phyloP scores from a whole-genome alignment of 92 coral and sea anemone species.

The Porites evermanni region DNA sequence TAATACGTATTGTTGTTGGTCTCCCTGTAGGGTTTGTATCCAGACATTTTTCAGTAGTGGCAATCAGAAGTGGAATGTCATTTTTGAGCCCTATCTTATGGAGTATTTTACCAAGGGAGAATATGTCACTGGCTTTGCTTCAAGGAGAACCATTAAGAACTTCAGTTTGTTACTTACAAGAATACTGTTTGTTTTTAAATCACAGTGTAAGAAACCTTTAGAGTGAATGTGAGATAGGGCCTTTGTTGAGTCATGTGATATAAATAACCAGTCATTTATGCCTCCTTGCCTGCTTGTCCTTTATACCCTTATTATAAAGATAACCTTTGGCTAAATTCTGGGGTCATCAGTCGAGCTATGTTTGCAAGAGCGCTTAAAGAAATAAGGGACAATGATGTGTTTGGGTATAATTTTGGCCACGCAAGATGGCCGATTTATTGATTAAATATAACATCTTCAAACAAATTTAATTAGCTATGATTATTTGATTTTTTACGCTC shows the following conservation, averaged over 20 bases:
- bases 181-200: conserved; percentile 6
- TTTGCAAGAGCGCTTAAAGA: too few relatives aligned
- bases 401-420: too few relatives aligned
- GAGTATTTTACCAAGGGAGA: conserved; percentile 34
- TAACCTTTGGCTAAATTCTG: too few relatives aligned
- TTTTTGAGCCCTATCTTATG: conserved; percentile 20
- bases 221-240: conserved; percentile 11
- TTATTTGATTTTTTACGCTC: too few relatives aligned
- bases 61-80: conserved; percentile 17
- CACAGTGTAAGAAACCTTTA: conserved; percentile 6
- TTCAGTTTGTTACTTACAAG: conserved; percentile 9
- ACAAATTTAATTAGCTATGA: too few relatives aligned
- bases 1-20: conserved; percentile 9
- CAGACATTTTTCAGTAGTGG: conserved; percentile 23
- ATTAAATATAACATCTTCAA: too few relatives aligned
- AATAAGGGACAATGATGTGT: too few relatives aligned
- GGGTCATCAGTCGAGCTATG: too few relatives aligned
- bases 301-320: too few relatives aligned
- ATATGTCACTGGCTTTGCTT: conserved; percentile 47
- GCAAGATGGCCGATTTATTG: too few relatives aligned
- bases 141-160: conserved; percentile 29
- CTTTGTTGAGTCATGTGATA: conserved; percentile 3
- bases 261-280: conserved; percentile 8
- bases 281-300: too few relatives aligned
- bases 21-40: neutral